Percentiles rank a stretch among this genome's conserved stretches.
Evolutionary conservation across 2,888 invertebrate genomes (phyloP).

Genomic region (Aleiodes testaceus): DNA sequence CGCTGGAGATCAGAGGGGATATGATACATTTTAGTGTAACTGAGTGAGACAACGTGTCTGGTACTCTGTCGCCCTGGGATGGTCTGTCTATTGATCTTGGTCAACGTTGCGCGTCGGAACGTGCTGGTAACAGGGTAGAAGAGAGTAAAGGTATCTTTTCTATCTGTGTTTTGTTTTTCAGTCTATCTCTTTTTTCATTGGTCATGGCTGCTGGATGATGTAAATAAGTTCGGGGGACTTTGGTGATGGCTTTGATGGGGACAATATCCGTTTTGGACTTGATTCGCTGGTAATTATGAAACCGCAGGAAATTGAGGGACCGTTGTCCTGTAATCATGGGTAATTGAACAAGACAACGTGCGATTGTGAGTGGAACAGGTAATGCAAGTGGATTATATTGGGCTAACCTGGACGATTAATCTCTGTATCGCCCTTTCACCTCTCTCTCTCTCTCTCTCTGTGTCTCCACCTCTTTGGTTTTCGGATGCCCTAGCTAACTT

Average conservation of each 20-base stretch:
- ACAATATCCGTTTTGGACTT: conserved; percentile 8
- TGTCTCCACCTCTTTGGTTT: neutral
- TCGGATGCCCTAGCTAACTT: conserved; percentile 2
- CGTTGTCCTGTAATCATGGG: neutral
- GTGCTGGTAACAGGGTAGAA: conserved; percentile 45
- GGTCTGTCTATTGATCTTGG: conserved; percentile 70
- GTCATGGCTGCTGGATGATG: too few species aligned
- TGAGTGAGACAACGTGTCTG: conserved; percentile 44
- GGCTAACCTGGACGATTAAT: conserved; percentile 9
- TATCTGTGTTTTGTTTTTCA: conserved; percentile 13
- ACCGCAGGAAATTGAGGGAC: conserved; percentile 2
- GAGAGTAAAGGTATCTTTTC: conserved; percentile 26
- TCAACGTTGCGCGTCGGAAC: conserved; percentile 63
- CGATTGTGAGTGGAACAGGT: neutral
- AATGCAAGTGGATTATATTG: conserved; percentile 13
- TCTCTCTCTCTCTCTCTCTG: too few species aligned
- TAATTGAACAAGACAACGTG: conserved; percentile 23
- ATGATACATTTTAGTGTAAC: conserved; percentile 25
- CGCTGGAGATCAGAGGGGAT: conserved; percentile 60
- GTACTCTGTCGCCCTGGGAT: conserved; percentile 66
- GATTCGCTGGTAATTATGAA: conserved; percentile 28
- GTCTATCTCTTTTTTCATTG: conserved; percentile 13
- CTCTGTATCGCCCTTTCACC: neutral
- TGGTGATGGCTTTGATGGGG: conserved; percentile 12
- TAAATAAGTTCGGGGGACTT: neutral